Evolutionary conservation across 2,888 invertebrate species (phyloP), one percentile per base, ranked within the genome.

Genomic region (Drosophila ustulata): DNA sequence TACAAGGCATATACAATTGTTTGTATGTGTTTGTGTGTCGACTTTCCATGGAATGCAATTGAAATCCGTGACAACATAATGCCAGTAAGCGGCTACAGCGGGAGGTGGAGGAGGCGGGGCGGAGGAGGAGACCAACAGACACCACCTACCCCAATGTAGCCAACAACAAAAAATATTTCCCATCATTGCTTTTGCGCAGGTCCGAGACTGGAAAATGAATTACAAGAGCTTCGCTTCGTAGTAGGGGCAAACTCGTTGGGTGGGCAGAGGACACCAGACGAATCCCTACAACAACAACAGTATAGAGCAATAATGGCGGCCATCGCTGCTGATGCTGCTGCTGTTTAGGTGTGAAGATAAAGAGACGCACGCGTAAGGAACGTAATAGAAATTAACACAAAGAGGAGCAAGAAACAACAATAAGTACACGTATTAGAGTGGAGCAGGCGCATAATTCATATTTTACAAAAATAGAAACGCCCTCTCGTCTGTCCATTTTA

Each of bases 161-260:
- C 55, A 39, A 59, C 41, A 70, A 49, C 32, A 62, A 46, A 56
- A 66, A 62, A 58, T 67, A 61, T 74, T 79, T 79, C 71, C 68
- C 82, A 85, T 74, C 72, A 28, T 34, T 26, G 67, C 80, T 71
- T 82, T 72, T 86, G 86, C 86, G 86, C 86, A 86, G 74, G 88
- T 78, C 82, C 82, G 62, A 66, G 57, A 82, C 88, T 86, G 88
- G 86, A 88, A 85, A 75, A 80, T 75, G 75, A 83, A 80, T 83
- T 73, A 74, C 83, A 71, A 69, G 59, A 67, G 66, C 46, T 55
- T 55, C 46, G 30, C 30, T 30, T 6, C 30, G 53, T 45, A 49
- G 67, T 53, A 63, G 82, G 67, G 56, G 64, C 53, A 52, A 39
- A 37, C 7, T 28, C 3, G 46, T 39, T 30, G 50, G 59, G 28